phyloP scores from a whole-genome alignment of 1,140 invertebrate species.

The Ladona fulva region DNA sequence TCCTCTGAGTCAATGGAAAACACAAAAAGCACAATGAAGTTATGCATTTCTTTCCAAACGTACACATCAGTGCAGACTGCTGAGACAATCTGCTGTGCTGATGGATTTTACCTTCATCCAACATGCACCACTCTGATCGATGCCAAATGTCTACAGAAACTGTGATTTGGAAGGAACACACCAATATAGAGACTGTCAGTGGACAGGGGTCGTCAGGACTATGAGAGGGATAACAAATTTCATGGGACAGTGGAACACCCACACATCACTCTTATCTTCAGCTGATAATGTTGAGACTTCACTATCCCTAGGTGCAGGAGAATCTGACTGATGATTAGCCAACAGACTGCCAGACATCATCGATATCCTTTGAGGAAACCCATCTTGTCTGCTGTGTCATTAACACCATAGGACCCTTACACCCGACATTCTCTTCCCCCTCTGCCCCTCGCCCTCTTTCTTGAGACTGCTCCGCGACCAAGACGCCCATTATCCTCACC shows the following conservation, averaged over 20 bases:
- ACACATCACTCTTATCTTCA: too few relatives aligned
- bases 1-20: neutral
- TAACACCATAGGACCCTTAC: neutral
- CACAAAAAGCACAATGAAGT: slow-evolving; percentile 6
- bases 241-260: neutral
- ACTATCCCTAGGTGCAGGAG: too few relatives aligned
- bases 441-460: neutral
- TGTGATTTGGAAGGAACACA: neutral
- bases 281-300: too few relatives aligned
- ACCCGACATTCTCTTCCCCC: neutral
- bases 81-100: neutral
- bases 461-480: neutral
- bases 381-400: too few relatives aligned
- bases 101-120: neutral
- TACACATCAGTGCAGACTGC: neutral
- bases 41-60: neutral
- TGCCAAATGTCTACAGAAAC: neutral
- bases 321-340: too few relatives aligned
- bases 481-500: neutral
- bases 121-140: neutral
- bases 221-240: neutral
- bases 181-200: neutral
- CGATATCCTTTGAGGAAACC: too few relatives aligned
- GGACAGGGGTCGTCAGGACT: neutral
- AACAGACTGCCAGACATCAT: too few relatives aligned